Percentiles rank a stretch among this genome's conserved stretches.
Evolutionary conservation across 2,113 vertebrate genomes (phyloP).

Genomic region (Madoqua kirkii): DNA sequence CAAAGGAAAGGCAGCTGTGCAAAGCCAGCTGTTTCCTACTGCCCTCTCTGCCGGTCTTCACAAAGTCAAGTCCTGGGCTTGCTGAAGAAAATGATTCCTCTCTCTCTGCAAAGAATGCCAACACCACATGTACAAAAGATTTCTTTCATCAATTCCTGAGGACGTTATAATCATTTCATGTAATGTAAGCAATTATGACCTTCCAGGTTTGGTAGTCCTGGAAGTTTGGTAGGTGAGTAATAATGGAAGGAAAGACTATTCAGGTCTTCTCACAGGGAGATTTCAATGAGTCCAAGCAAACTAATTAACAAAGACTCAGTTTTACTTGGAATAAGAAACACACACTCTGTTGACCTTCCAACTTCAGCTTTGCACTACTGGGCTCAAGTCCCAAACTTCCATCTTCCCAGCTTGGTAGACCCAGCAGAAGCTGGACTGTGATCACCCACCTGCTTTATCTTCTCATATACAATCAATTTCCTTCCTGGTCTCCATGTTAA

Average conservation of each 20-base stretch:
- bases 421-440: neutral
- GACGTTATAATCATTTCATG: neutral
- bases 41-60: constrained; percentile 29
- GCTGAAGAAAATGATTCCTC: constrained; percentile 59
- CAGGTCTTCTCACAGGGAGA: neutral
- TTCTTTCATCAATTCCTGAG: constrained; percentile 50
- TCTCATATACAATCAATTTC: neutral
- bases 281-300: neutral
- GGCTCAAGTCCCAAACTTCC: neutral
- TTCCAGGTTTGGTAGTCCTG: constrained; percentile 16
- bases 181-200: neutral
- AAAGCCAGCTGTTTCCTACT: constrained; percentile 42
- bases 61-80: constrained; percentile 56
- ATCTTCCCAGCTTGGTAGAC: neutral
- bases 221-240: neutral
- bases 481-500: neutral
- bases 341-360: neutral
- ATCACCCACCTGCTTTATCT: neutral
- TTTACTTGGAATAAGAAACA: constrained; percentile 18
- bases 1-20: neutral
- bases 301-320: neutral
- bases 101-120: constrained; percentile 46
- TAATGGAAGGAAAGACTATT: neutral
- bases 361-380: neutral
- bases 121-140: constrained; percentile 45